phyloP scores from a whole-genome alignment of 1,140 invertebrate genomes.

The Aporrectodea caliginosa region DNA sequence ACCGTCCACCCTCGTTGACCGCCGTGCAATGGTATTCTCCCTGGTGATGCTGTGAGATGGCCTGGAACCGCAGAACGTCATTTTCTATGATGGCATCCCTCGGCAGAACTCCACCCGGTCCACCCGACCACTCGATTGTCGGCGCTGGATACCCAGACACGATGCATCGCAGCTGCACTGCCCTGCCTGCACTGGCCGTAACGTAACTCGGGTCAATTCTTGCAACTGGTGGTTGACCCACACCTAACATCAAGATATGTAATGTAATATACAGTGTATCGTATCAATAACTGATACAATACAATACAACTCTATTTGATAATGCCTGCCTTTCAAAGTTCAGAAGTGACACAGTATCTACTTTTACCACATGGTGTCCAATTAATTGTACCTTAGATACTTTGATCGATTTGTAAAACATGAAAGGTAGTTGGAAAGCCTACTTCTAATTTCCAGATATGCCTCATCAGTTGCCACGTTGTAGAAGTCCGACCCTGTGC shows the following conservation, averaged over 20 bases:
- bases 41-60: neutral
- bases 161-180: constrained; percentile 70
- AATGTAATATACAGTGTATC: too few species aligned
- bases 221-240: constrained; percentile 60
- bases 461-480: constrained; percentile 61
- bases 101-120: constrained; percentile 61
- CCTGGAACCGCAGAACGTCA: constrained; percentile 54
- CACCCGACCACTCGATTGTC: constrained; percentile 66
- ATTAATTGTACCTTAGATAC: too few species aligned
- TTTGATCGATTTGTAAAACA: too few species aligned
- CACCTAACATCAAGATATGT: too few species aligned
- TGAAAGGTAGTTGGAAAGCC: too few species aligned
- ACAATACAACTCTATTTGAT: too few species aligned
- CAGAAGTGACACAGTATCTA: too few species aligned
- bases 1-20: neutral
- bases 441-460: constrained; percentile 73
- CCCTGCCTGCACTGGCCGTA: constrained; percentile 70
- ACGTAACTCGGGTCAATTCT: constrained; percentile 63
- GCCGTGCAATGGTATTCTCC: neutral
- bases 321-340: too few species aligned
- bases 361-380: too few species aligned
- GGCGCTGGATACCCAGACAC: constrained; percentile 72
- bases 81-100: constrained; percentile 51
- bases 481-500: constrained; percentile 68
- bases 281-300: too few species aligned